A percentile compares a stretch with the other conserved stretches of the same genome.
phyloP scores from a whole-genome alignment of 2,113 vertebrate genomes.

The Ceyx cyanopectus region DNA sequence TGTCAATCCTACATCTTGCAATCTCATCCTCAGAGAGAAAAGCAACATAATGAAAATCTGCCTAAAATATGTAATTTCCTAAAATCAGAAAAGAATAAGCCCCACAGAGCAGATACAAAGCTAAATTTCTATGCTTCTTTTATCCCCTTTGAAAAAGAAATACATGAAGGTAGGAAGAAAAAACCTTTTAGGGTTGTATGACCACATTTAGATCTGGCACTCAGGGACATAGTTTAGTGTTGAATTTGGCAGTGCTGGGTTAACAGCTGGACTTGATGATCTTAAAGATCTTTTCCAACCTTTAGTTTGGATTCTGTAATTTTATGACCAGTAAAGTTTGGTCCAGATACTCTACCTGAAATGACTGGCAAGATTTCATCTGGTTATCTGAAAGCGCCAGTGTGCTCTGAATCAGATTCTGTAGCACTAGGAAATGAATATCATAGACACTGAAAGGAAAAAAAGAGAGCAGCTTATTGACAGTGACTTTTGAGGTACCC shows the following conservation, averaged over 20 bases:
- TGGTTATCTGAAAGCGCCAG: conserved; percentile 91
- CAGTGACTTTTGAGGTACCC: neutral
- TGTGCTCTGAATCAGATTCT: conserved; percentile 95
- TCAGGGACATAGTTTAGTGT: neutral
- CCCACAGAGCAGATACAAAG: neutral
- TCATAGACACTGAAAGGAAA: conserved; percentile 82
- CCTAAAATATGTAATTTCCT: neutral
- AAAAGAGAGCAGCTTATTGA: neutral
- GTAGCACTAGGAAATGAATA: conserved; percentile 89
- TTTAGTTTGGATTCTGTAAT: neutral
- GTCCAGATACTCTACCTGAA: conserved; percentile 82
- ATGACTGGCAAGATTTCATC: conserved; percentile 89
- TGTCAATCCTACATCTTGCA: neutral
- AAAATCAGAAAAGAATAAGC: neutral
- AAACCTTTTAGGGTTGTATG: neutral
- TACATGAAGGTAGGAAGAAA: neutral
- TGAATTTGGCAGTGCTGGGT: neutral
- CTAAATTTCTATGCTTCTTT: neutral
- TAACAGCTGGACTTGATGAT: neutral
- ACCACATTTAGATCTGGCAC: neutral
- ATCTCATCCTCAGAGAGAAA: neutral
- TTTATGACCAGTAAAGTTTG: neutral
- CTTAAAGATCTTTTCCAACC: neutral
- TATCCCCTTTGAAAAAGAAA: neutral
- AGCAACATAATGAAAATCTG: neutral